phyloP scores from a whole-genome alignment of 1,140 invertebrate species.

The Galleria mellonella region DNA sequence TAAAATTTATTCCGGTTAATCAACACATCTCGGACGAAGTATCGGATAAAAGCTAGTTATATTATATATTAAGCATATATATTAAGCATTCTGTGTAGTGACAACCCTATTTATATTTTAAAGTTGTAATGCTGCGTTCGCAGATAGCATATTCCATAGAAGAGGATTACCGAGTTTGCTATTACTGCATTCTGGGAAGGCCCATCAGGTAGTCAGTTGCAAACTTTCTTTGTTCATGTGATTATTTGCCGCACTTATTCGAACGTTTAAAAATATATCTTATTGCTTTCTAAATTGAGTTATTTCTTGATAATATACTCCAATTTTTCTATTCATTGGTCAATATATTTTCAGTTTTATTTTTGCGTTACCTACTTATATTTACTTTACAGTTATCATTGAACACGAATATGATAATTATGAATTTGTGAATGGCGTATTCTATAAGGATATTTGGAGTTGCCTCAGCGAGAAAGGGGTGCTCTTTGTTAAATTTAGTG shows the following conservation, averaged over 20 bases:
- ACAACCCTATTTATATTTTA: conserved; percentile 44
- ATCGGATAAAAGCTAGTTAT: too few species aligned
- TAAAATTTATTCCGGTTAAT: too few species aligned
- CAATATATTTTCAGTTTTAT: conserved; percentile 25
- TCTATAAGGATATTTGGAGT: neutral
- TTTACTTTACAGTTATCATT: conserved; percentile 33
- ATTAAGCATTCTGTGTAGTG: conserved; percentile 2
- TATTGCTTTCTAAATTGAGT: neutral
- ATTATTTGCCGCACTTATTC: neutral
- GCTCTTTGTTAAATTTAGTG: conserved; percentile 1
- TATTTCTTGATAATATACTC: neutral
- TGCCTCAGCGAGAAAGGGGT: conserved; percentile 1
- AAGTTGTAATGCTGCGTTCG: conserved; percentile 61
- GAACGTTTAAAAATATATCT: neutral
- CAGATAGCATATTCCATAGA: conserved; percentile 58
- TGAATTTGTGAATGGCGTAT: conserved; percentile 30
- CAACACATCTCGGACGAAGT: too few species aligned
- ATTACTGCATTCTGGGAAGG: conserved; percentile 67
- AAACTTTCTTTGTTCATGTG: conserved; percentile 43
- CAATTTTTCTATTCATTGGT: conserved; percentile 7
- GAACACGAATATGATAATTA: conserved; percentile 23
- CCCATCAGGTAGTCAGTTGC: conserved; percentile 53
- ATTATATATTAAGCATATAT: too few species aligned
- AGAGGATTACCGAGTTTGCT: conserved; percentile 63
- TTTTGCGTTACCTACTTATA: too few species aligned